These are phyloP conservation scores for Anastrepha obliqua DNA, from an alignment of 1,140 invertebrate genomes.

Conservation along the genomic window DNA sequence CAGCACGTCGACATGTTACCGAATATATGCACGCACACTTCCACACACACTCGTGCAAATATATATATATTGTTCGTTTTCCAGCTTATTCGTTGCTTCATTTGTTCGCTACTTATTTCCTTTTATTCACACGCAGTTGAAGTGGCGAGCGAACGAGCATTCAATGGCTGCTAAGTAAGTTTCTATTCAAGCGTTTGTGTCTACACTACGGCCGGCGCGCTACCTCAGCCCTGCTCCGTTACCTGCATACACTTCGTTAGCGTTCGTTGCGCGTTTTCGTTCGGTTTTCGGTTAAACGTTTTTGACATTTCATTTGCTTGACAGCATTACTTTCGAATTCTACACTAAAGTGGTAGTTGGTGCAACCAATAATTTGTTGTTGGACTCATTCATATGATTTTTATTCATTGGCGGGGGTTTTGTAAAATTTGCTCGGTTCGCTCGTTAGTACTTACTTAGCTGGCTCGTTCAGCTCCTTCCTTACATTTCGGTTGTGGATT, in stretches of 20 bases:
- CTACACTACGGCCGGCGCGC: background rate
- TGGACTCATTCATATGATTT: background rate
- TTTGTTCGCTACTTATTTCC: slow-evolving; percentile 34
- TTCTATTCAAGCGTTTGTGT: background rate
- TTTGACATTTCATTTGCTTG: slow-evolving; percentile 3
- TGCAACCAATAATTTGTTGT: background rate
- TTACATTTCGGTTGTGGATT: background rate
- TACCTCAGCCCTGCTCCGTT: background rate
- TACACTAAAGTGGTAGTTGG: background rate
- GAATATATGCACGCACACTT: background rate
- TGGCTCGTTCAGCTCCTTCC: background rate
- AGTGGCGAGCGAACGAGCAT: background rate
- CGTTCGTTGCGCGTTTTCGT: background rate
- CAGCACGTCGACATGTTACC: background rate
- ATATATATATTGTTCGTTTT: background rate
- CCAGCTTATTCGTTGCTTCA: slow-evolving; percentile 27
- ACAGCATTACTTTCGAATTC: background rate
- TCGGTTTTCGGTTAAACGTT: background rate
- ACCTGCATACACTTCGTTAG: background rate
- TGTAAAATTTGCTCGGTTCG: background rate
- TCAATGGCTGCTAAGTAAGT: background rate
- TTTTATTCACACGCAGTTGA: background rate
- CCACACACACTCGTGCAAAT: background rate
- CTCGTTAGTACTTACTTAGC: background rate
- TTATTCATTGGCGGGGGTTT: no score